Percentiles rank a stretch among this genome's conserved stretches.
These are phyloP conservation scores for Parascotia fuliginaria DNA, from an alignment of 2,888 invertebrate species.

Conservation along the genomic window DNA sequence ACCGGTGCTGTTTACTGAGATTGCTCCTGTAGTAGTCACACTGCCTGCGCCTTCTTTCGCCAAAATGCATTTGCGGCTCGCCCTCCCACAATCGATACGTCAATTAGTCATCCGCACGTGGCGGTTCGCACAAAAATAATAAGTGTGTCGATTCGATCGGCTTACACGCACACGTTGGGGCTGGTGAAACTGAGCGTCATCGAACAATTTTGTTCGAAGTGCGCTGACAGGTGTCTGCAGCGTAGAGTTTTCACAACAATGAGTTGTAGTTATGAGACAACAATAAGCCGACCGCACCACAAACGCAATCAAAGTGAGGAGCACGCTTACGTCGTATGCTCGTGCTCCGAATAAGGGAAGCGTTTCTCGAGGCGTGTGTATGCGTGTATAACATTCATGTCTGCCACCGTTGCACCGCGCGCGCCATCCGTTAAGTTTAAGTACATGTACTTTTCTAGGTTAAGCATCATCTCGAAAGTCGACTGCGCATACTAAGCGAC, in stretches of 20 bases:
- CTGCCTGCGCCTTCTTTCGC: neutral
- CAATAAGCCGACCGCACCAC: constrained; percentile 49
- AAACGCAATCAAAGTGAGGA: constrained; percentile 49
- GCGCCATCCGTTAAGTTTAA: constrained; percentile 33
- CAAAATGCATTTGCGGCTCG: constrained; percentile 18
- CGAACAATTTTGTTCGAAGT: constrained; percentile 53
- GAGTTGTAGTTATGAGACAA: constrained; percentile 52
- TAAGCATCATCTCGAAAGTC: constrained; percentile 66
- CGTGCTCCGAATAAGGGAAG: constrained; percentile 38
- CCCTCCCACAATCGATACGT: constrained; percentile 44
- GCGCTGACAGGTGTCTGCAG: constrained; percentile 49
- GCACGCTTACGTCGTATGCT: constrained; percentile 32
- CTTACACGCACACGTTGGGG: constrained; percentile 48
- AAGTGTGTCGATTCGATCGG: constrained; percentile 53
- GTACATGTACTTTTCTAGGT: constrained; percentile 55
- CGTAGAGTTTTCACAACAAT: constrained; percentile 57
- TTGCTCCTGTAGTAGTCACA: constrained; percentile 3
- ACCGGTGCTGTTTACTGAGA: constrained; percentile 56
- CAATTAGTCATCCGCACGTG: constrained; percentile 69
- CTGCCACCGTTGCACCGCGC: constrained; percentile 19
- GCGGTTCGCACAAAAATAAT: constrained; percentile 62
- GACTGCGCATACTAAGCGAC: constrained; percentile 58
- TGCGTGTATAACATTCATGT: constrained; percentile 18
- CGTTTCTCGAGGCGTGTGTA: constrained; percentile 27
- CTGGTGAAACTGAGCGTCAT: constrained; percentile 55